Percentiles rank a stretch among this genome's conserved stretches.
phyloP scores from a whole-genome alignment of 2,113 vertebrate species.

The Cyanocitta stelleri region DNA sequence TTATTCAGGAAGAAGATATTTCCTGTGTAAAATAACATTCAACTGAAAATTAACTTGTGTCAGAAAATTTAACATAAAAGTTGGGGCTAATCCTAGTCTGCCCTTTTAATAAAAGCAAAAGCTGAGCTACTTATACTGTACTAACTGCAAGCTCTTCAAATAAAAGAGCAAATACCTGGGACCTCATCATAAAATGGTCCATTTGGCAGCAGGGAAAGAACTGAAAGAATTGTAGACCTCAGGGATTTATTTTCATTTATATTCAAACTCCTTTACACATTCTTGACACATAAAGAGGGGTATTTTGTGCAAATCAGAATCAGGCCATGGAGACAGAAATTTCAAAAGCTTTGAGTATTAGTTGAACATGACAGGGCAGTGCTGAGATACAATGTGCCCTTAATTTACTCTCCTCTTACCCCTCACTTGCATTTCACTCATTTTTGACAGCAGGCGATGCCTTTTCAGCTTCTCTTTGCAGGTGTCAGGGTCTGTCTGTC shows the following conservation, averaged over 20 bases:
- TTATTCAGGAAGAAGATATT: not conserved
- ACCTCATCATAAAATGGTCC: constrained; percentile 1
- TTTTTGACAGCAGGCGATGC: not conserved
- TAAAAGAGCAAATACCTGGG: not conserved
- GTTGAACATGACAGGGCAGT: not conserved
- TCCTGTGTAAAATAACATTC: not conserved
- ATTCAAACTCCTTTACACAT: not conserved
- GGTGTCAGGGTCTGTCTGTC: not conserved
- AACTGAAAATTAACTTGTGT: not conserved
- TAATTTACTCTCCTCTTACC: not conserved
- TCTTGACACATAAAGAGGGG: not conserved
- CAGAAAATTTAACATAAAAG: not conserved
- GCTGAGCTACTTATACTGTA: not conserved
- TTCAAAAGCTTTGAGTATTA: not conserved
- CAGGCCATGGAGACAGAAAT: not conserved
- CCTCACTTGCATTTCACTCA: not conserved
- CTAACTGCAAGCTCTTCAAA: not conserved
- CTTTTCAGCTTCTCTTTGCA: not conserved
- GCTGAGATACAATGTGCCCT: not conserved
- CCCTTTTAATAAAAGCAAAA: not conserved
- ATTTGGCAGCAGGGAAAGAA: not conserved
- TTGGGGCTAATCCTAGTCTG: not conserved
- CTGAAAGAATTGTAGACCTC: not conserved
- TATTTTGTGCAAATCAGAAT: constrained; percentile 7
- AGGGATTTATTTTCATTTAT: constrained; percentile 23